A percentile compares a stretch with the other conserved stretches of the same genome.
Evolutionary conservation across 2,797 vertebrate species (phyloP).

Genomic region (Helicolenus hilgendorfi): DNA sequence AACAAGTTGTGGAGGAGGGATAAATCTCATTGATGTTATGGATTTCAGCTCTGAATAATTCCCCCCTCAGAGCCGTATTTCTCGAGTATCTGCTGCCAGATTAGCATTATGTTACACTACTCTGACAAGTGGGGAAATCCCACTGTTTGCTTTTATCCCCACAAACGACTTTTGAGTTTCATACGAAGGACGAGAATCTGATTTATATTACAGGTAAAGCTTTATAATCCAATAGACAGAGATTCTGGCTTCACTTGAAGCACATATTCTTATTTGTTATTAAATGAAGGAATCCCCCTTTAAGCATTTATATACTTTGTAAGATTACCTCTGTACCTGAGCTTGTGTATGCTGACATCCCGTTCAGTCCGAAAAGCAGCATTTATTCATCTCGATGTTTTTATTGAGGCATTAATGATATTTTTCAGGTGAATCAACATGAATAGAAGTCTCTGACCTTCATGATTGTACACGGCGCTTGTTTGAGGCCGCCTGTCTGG

Average conservation of each 20-base stretch:
- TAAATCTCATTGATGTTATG: constrained; percentile 70
- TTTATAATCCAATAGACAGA: background rate
- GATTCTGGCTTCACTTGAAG: background rate
- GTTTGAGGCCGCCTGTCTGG: constrained; percentile 16
- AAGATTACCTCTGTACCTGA: background rate
- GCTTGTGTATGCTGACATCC: background rate
- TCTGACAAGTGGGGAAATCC: constrained; percentile 42
- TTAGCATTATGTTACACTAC: constrained; percentile 58
- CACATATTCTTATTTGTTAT: background rate
- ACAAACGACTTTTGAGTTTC: constrained; percentile 1
- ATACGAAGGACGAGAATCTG: background rate
- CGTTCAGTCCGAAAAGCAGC: background rate
- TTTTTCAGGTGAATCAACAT: background rate
- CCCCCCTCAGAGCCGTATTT: constrained; percentile 56
- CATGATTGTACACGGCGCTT: background rate
- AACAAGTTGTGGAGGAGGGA: constrained; percentile 61
- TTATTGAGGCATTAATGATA: background rate
- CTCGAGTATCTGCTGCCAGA: constrained; percentile 50
- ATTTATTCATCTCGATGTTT: background rate
- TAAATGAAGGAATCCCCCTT: background rate
- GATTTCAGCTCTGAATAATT: constrained; percentile 73
- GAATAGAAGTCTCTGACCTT: constrained; percentile 15
- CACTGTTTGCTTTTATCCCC: constrained; percentile 35
- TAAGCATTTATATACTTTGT: background rate
- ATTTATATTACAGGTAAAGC: constrained; percentile 18